Evolutionary conservation across 2,888 invertebrate genomes (phyloP).

Genomic region (Toxonevra muliebris): DNA sequence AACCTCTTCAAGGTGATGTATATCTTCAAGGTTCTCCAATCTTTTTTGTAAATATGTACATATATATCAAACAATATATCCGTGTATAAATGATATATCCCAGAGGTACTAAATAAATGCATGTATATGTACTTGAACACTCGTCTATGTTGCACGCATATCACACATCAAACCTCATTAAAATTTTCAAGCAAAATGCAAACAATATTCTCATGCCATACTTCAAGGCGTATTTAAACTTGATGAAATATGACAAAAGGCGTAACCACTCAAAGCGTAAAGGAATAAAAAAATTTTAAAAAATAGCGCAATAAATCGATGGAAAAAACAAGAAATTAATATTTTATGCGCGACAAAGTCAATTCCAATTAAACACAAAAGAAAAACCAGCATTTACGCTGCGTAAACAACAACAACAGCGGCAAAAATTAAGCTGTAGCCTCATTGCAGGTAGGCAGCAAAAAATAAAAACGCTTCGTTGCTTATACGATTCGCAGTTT

Average conservation of each 20-base stretch:
- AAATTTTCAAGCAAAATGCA: no score
- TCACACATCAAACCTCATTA: no score
- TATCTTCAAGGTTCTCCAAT: no score
- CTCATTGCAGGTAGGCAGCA: slow-evolving; percentile 8
- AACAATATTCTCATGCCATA: no score
- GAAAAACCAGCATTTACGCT: slow-evolving; percentile 1
- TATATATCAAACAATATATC: no score
- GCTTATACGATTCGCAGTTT: background rate
- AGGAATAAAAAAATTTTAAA: slow-evolving; percentile 22
- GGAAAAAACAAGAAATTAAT: background rate
- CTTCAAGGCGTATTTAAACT: slow-evolving; percentile 8
- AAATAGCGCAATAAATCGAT: slow-evolving; percentile 13
- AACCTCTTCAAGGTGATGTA: no score
- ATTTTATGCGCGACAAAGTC: slow-evolving; percentile 22
- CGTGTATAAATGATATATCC: no score
- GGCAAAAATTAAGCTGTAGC: slow-evolving; percentile 10
- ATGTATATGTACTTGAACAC: no score
- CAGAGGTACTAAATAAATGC: no score
- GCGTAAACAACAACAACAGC: slow-evolving; percentile 18
- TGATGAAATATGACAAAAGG: slow-evolving; percentile 42
- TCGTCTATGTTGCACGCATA: no score
- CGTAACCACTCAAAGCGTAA: slow-evolving; percentile 43
- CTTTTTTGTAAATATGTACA: no score
- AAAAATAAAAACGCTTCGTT: slow-evolving; percentile 6
- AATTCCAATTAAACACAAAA: slow-evolving; percentile 25